Conservation (phyloP, 2,113 vertebrate species). For the Globicephala melas region DNA sequence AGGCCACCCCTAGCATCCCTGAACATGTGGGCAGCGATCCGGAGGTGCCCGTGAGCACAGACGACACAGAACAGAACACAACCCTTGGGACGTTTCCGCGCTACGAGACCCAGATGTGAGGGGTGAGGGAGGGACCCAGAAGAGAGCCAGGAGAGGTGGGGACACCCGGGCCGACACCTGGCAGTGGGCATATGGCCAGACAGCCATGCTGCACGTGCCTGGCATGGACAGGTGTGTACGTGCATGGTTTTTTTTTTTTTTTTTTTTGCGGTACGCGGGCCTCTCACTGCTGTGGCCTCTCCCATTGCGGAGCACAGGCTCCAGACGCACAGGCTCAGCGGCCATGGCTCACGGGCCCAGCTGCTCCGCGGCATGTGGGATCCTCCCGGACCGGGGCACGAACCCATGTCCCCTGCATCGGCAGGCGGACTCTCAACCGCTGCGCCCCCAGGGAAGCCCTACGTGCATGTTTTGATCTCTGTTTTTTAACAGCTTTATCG, state of each 20-base stretch:
- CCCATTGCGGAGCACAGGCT: too few relatives aligned
- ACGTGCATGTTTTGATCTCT: not conserved
- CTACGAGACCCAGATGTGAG: not conserved
- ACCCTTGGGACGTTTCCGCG: not conserved
- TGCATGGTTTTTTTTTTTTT: too few relatives aligned
- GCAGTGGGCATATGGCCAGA: rapidly evolving
- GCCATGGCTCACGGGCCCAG: too few relatives aligned
- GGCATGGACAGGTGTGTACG: not conserved
- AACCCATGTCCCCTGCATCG: too few relatives aligned
- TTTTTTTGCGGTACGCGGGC: too few relatives aligned
- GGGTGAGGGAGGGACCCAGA: not conserved
- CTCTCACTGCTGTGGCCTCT: too few relatives aligned
- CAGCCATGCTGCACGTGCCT: not conserved
- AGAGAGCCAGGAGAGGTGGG: not conserved
- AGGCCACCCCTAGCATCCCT: not conserved
- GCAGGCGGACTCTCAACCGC: too few relatives aligned
- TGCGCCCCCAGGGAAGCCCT: too few relatives aligned
- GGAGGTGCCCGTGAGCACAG: not conserved
- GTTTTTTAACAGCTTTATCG: not conserved
- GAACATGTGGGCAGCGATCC: not conserved
- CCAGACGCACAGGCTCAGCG: too few relatives aligned
- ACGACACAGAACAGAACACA: not conserved
- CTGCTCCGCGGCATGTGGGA: too few relatives aligned
- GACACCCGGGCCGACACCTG: not conserved
- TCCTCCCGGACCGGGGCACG: too few relatives aligned